Evolutionary conservation across 2,113 vertebrate species (phyloP), one percentile per base, ranked within the genome.

Genomic region (Cheilinus undulatus): DNA sequence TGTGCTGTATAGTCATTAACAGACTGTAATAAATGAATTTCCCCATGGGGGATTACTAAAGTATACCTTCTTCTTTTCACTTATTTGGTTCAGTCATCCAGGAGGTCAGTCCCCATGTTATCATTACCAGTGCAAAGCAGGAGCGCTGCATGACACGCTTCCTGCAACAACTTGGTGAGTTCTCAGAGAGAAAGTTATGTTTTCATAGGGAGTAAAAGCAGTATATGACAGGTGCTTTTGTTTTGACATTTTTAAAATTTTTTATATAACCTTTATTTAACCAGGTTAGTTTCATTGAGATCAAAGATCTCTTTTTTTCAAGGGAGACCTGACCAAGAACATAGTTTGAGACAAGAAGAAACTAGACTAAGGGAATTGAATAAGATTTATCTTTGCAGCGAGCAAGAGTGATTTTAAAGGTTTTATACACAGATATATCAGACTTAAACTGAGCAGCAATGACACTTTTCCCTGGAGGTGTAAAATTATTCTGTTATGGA

Each of bases 71-170:
- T 15, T 34, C 3, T 22, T 17, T 10, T 4, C 43, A 11, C 32
- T 34, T 26, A 19, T 43, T 60, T 23, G 71, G 62, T 67, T 28
- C 72, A 96, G 96, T 97, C 22, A 86, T 95, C 27, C 93, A 88
- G 68, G 96, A 97, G 90, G 69, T 98, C 67, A 88, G 88, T 54
- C 97, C 97, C 54, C 85, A 75, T 23, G 94, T 95, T 43, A 73
- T 99, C 83, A 89, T 99, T 70, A 97, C 95, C 15, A 99, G 96
- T 81, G 96, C 96, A 53, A 99, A 97, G 89, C 97, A 98, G 88
- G 97, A 99, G 73, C 89, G 87, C 36, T 92, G 77, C 67, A 92
- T 98, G 88, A 87, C 93, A 32, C 92, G 26, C 34, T 98, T 96
- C 87, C 87, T 99, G 48, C 89, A 88, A 58, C 90, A 80, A 46